Conservation (phyloP, 2,888 invertebrate species). For the Zootermopsis nevadensis region DNA sequence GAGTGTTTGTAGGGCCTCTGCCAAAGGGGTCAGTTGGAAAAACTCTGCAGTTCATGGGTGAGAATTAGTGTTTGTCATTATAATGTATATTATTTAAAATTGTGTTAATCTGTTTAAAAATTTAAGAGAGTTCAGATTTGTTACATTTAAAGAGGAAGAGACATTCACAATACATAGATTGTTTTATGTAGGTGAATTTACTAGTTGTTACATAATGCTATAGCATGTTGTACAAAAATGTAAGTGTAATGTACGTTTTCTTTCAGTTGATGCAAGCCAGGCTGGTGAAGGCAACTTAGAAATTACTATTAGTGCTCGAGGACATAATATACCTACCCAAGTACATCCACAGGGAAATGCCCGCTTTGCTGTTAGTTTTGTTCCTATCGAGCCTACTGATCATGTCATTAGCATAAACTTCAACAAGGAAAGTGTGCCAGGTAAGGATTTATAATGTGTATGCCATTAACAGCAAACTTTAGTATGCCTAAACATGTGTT, state of each 20-base stretch:
- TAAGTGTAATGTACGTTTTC: not conserved
- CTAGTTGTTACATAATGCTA: no score
- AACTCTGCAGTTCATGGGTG: slow-evolving; percentile 88
- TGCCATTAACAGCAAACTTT: no score
- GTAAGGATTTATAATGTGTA: slow-evolving; percentile 55
- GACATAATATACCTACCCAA: slow-evolving; percentile 94
- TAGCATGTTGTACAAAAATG: no score
- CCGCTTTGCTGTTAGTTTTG: slow-evolving; percentile 95
- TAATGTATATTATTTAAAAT: not conserved
- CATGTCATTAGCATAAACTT: slow-evolving; percentile 98
- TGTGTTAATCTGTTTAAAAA: no score
- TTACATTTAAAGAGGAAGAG: no score
- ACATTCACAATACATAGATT: no score
- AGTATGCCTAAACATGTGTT: no score
- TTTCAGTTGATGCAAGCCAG: slow-evolving; percentile 89
- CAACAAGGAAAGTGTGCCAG: slow-evolving; percentile 83
- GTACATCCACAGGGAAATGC: slow-evolving; percentile 92
- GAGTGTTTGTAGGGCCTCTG: slow-evolving; percentile 84
- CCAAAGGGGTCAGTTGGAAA: slow-evolving; percentile 88
- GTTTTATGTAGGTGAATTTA: no score
- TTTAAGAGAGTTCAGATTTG: no score
- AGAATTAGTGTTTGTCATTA: slow-evolving; percentile 43
- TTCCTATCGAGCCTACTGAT: slow-evolving; percentile 93
- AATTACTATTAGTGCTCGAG: slow-evolving; percentile 94
- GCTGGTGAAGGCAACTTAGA: slow-evolving; percentile 98